Evolutionary conservation across 2,113 vertebrate species (phyloP), one percentile per base, ranked within the genome.

Genomic region (Chionodraco myersi): DNA sequence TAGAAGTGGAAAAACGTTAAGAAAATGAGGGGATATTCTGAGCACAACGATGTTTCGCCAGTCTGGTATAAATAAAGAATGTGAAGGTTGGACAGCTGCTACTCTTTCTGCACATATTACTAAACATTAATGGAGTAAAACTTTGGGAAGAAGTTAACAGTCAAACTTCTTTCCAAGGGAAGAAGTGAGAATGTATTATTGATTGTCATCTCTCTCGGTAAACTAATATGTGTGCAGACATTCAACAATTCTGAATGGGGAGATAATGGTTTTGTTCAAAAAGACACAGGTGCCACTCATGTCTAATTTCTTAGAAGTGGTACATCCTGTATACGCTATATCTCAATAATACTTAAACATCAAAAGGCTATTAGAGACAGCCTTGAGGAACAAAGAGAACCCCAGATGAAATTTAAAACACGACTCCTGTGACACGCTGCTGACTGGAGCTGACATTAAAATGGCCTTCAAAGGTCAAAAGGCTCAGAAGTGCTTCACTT

Each of bases 381-480:
- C 48, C 63, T 60, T 77, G 21, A 23, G 49, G 26, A 77, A 64
- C 56, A 74, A 66, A 71, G 65, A 13, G 45, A 71, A 77, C 53
- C 21, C 56, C 56, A 71, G 36, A 80, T 26, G 59, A 2, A 51
- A 66, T 59, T 54, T 21, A n/a, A 0, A 44, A 79, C 47, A 72
- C 15, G 30, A 67, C n/a, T 60, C 8, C 30, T 58, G 71, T 53
- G 71, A 75, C 71, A 72, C 57, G 77, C 63, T 68, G 71, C n/a
- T 75, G 8, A 59, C 1, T 0, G 52, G 68, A 47, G 26, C 58
- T n/a, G 34, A 87, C 79, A 85, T 79, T 84, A 89, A 82, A 89
- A 5, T 47, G 41, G 69, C 72, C 65, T 87, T 82, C 69, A 72
- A 87, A 87, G 70, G 76, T 76, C 82, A 61, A 44, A 3, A 8